phyloP scores from a whole-genome alignment of 2,113 vertebrate species.

The Tyto alba region DNA sequence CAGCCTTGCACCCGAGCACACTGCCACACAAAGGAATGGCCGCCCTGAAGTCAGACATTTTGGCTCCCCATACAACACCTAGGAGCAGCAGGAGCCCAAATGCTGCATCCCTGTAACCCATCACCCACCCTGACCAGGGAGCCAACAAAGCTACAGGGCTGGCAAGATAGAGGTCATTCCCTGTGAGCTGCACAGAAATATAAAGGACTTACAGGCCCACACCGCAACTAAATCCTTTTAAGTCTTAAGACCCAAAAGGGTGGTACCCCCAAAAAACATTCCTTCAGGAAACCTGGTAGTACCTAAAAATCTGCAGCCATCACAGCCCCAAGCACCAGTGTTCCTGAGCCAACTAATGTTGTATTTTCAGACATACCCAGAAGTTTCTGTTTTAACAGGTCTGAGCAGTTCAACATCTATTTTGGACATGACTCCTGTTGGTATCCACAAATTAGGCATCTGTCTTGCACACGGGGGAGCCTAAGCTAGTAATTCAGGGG shows the following conservation, averaged over 20 bases:
- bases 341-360: not conserved
- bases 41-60: not conserved
- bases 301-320: not conserved
- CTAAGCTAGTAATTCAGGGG: slow-evolving; percentile 10
- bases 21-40: not conserved
- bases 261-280: not conserved
- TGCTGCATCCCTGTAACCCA: not conserved
- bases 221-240: not conserved
- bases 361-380: not conserved
- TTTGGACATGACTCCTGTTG: slow-evolving; percentile 1
- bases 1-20: not conserved
- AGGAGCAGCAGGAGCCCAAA: not conserved
- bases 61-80: not conserved
- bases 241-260: not conserved
- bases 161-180: not conserved
- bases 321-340: not conserved
- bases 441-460: slow-evolving; percentile 33
- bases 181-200: not conserved
- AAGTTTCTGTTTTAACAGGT: not conserved
- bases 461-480: not conserved
- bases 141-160: not conserved
- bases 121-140: fast-evolving
- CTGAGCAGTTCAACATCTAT: slow-evolving; percentile 1
- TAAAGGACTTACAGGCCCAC: not conserved
- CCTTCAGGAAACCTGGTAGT: not conserved